Base-by-base conservation (phyloP, 2,888 invertebrate genomes). In the Acleris emargana region DNA sequence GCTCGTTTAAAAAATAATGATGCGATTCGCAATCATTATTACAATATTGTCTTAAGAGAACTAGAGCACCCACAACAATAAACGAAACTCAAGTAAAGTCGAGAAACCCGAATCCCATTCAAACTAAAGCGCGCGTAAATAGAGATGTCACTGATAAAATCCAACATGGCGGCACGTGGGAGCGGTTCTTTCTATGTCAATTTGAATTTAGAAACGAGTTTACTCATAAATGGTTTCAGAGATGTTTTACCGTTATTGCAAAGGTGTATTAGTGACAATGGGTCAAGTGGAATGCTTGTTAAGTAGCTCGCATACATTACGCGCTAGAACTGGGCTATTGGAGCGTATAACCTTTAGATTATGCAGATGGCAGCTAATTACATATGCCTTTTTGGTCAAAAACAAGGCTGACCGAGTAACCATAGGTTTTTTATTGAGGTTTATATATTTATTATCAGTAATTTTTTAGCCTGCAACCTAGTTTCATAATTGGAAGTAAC, bases 151-250 rank as follows among this genome's bases (percentile, higher is more conserved):
- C 62, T 61, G 78, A 81, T 76, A 76, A 72, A 62, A 69, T 62
- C 67, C 61, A 67, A 82, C 72, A 79, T 78, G 78, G 73, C 69
- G 58, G 68, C 74, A 75, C 77, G 82, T 83, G 86, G 75, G 84
- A 83, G 79, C 70, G 52, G 80, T 84, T 82, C 58, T 83, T 82
- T 86, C 83, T 83, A 80, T 86, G 84, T 83, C 84, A 85, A 80
- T 78, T 77, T 71, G 75, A 76, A 72, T 79, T 79, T 81, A 78
- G 72, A 80, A 86, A 84, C 82, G 77, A 80, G 81, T 79, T 76
- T 72, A 73, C 69, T 72, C 68, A 73, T 73, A 76, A 72, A 71
- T 73, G 55, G 55, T 79, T 79, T 76, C 70, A 71, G 72, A 71
- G 72, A 80, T 78, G 69, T 54, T 62, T 70, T 85, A 72, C 89